Conservation (phyloP, 1,140 invertebrate species). For the Steinernema khuongi region DNA sequence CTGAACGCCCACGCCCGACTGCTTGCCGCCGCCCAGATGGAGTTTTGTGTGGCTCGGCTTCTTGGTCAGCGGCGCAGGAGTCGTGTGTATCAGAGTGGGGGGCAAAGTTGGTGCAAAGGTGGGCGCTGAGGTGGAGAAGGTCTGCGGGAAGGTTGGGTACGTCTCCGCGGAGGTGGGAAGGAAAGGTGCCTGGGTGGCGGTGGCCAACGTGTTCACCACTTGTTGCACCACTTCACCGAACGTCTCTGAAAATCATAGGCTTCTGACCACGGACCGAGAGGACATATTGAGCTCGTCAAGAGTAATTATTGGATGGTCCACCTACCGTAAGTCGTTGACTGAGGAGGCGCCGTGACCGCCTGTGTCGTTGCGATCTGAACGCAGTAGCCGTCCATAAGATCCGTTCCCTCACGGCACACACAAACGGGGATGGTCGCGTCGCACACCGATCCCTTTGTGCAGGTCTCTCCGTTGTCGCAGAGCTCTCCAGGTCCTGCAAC, state of each 20-base stretch:
- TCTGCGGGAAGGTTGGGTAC: background rate
- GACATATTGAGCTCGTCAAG: background rate
- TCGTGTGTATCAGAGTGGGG: slow-evolving; percentile 19
- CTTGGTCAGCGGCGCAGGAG: slow-evolving; percentile 14
- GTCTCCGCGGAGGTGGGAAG: background rate
- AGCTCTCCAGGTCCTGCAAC: slow-evolving; percentile 53
- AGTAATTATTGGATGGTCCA: background rate
- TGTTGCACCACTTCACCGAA: too few species aligned
- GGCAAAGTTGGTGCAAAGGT: slow-evolving; percentile 20
- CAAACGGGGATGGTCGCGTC: slow-evolving; percentile 52
- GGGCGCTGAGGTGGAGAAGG: slow-evolving; percentile 10
- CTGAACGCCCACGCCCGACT: slow-evolving; percentile 45
- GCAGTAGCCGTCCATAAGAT: slow-evolving; percentile 49
- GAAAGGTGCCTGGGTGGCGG: slow-evolving; percentile 16
- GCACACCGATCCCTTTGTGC: slow-evolving; percentile 49
- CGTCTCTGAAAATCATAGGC: slow-evolving; percentile 15
- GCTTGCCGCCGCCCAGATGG: slow-evolving; percentile 37
- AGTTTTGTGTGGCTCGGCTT: slow-evolving; percentile 38
- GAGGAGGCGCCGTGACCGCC: background rate
- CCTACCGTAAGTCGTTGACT: background rate
- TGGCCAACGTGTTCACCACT: background rate
- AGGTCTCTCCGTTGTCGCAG: slow-evolving; percentile 51
- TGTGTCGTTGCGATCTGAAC: slow-evolving; percentile 25
- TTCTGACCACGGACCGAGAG: background rate
- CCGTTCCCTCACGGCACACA: slow-evolving; percentile 51